A percentile compares a stretch with the other conserved stretches of the same genome.
These are phyloP conservation scores for Sciaenops ocellatus DNA, from an alignment of 2,797 vertebrate genomes.

Conservation along the genomic window DNA sequence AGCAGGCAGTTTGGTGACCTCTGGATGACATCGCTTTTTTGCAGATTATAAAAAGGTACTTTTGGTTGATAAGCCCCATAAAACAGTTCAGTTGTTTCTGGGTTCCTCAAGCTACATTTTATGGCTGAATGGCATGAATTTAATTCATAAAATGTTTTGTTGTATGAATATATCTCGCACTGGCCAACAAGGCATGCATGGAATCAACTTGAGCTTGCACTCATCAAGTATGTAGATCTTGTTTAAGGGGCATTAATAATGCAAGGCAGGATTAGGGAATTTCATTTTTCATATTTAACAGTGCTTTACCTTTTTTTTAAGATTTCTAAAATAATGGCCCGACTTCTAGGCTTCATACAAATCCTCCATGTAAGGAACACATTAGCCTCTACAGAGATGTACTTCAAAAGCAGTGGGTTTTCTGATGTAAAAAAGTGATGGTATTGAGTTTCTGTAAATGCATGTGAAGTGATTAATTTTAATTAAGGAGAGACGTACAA, in stretches of 20 bases:
- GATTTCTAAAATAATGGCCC: slow-evolving; percentile 37
- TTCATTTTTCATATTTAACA: slow-evolving; percentile 37
- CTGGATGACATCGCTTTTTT: not conserved
- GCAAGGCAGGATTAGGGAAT: slow-evolving; percentile 47
- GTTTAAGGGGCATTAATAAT: slow-evolving; percentile 52
- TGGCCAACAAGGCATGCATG: slow-evolving; percentile 1
- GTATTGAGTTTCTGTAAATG: not conserved
- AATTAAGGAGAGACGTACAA: not conserved
- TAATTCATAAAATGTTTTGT: not conserved
- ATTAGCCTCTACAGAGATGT: not conserved
- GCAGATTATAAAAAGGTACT: not conserved
- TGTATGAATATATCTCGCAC: not conserved
- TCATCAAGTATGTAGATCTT: slow-evolving; percentile 46
- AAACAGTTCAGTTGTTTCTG: not conserved
- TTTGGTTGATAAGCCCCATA: not conserved
- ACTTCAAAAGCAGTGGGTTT: not conserved
- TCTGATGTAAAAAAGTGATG: not conserved
- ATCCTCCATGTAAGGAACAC: not conserved
- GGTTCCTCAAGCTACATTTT: not conserved
- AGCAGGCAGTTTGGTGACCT: not conserved
- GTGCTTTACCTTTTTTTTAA: slow-evolving; percentile 37
- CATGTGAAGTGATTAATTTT: not conserved
- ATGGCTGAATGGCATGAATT: not conserved
- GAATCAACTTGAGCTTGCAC: slow-evolving; percentile 37
- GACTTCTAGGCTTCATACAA: not conserved